These are phyloP conservation scores for Onychomys leucogaster DNA, from an alignment of 2,797 vertebrate genomes.

Conservation along the genomic window DNA sequence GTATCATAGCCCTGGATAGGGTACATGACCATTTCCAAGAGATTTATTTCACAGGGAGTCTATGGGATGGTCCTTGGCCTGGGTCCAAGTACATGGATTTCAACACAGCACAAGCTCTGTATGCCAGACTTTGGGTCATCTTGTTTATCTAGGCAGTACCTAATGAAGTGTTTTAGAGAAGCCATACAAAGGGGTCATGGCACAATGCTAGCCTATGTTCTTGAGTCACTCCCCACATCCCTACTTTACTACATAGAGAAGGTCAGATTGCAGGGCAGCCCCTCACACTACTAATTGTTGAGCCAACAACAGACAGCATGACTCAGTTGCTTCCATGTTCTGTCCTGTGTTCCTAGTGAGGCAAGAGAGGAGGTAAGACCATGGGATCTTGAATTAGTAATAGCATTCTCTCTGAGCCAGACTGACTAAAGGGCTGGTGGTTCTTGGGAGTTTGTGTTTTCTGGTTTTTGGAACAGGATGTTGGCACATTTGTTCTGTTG, in stretches of 20 bases:
- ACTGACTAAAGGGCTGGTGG: conserved; percentile 13
- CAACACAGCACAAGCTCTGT: neutral
- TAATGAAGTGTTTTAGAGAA: conserved; percentile 49
- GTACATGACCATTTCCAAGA: neutral
- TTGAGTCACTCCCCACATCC: neutral
- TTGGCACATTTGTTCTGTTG: conserved; percentile 71
- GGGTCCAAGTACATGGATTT: conserved; percentile 43
- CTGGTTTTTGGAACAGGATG: conserved; percentile 72
- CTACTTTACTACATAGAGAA: neutral
- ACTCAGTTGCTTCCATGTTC: neutral
- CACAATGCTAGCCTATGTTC: neutral
- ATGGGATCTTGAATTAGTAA: neutral
- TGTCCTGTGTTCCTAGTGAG: neutral
- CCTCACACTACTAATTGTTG: neutral
- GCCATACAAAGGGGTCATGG: neutral
- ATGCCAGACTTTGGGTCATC: neutral
- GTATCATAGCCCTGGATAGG: neutral
- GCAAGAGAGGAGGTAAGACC: conserved; percentile 27
- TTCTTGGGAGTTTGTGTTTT: conserved; percentile 67
- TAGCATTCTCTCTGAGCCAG: conserved; percentile 30
- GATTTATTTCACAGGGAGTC: conserved; percentile 30
- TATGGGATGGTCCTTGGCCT: conserved; percentile 6
- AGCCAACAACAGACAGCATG: neutral
- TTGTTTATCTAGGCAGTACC: conserved; percentile 33
- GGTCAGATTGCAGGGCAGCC: neutral